These are phyloP conservation scores for Epirrhoe tristata DNA, from an alignment of 2,888 invertebrate species.

Conservation along the genomic window DNA sequence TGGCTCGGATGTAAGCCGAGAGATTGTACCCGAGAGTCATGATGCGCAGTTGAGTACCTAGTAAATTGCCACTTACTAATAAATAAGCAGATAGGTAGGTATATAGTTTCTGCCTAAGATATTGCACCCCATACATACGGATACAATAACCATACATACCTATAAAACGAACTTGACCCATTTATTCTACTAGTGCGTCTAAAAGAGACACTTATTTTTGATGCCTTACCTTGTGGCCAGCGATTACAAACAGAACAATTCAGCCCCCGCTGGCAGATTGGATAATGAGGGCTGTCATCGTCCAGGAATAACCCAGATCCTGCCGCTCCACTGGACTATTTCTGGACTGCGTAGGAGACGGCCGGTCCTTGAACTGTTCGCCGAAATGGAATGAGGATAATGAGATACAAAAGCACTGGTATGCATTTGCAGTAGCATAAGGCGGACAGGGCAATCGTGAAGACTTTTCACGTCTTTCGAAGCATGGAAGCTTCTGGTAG, in stretches of 20 bases:
- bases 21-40: neutral
- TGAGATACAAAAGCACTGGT: neutral
- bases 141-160: too few relatives aligned
- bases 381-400: neutral
- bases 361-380: constrained; percentile 20
- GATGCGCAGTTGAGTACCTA: neutral
- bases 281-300: constrained; percentile 50
- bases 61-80: neutral
- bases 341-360: constrained; percentile 30
- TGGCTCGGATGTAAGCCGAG: neutral
- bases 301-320: constrained; percentile 35
- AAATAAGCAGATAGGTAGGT: too few relatives aligned
- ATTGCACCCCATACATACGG: neutral
- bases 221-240: constrained; percentile 19
- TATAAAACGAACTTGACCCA: neutral
- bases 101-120: neutral
- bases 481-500: too few relatives aligned
- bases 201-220: constrained; percentile 13
- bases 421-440: neutral
- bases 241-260: constrained; percentile 23
- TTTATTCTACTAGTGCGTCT: neutral
- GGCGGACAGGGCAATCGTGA: neutral
- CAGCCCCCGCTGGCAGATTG: constrained; percentile 40
- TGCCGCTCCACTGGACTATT: constrained; percentile 30
- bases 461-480: too few relatives aligned